A percentile compares a stretch with the other conserved stretches of the same genome.
These are phyloP conservation scores for Liopterus haemorrhoidalis DNA, from an alignment of 2,888 invertebrate genomes.

Conservation along the genomic window DNA sequence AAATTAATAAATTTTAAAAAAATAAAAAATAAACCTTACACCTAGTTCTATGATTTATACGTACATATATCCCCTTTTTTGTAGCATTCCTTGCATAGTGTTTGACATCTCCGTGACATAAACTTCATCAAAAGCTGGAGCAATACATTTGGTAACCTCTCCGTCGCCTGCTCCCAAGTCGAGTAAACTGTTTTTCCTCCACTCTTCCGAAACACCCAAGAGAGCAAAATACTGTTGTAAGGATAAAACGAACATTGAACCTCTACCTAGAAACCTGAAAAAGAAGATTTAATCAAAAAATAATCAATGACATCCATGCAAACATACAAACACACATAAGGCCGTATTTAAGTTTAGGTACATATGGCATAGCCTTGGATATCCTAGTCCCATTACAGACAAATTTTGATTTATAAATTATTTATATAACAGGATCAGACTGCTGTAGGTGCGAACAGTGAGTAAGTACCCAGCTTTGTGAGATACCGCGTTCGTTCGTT, in stretches of 20 bases:
- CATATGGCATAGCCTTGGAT: no score
- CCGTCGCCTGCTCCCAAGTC: conserved; percentile 97
- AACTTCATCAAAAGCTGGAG: conserved; percentile 63
- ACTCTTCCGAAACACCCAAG: conserved; percentile 45
- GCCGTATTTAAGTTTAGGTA: no score
- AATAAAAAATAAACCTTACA: not conserved
- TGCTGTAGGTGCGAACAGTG: no score
- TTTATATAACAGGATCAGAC: no score
- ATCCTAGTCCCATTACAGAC: no score
- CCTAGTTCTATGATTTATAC: no score
- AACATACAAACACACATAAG: no score
- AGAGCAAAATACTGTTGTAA: conserved; percentile 68
- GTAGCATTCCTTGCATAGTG: conserved; percentile 78
- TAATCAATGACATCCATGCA: no score
- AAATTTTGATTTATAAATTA: no score
- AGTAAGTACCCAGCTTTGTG: no score
- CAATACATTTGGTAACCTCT: conserved; percentile 77
- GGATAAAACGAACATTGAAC: conserved; percentile 96
- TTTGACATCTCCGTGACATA: conserved; percentile 89
- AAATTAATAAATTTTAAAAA: no score
- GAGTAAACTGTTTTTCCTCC: conserved; percentile 53
- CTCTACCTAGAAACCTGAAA: conserved; percentile 75
- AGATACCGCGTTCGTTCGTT: no score
- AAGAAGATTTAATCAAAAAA: conserved; percentile 25
- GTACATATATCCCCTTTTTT: conserved; percentile 71